Evolutionary conservation across 2,888 invertebrate genomes (phyloP), one percentile per base, ranked within the genome.

Genomic region (Drosophila kokeensis): DNA sequence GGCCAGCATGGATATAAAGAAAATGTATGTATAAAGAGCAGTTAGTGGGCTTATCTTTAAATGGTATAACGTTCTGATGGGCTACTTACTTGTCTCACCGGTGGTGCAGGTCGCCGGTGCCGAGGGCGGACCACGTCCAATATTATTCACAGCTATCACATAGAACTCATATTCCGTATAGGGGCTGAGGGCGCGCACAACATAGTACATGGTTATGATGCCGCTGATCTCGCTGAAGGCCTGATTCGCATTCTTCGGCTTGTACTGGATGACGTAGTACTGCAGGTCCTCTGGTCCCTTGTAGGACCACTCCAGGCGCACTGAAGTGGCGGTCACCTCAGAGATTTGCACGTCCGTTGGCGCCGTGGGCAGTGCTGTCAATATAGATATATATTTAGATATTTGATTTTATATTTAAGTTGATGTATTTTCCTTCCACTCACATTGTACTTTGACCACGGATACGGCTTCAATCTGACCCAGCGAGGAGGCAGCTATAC

Each of bases 161-260:
- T 96, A 97, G 95, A 99, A 97, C 93, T 99, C 98, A 94, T 99
- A 99, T 93, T 97, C 97, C 7, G 98, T 98, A 94, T 98, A 98
- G 1, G 99, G 98, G 76, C 97, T 97, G 72, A 99, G 94, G 83
- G 96, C 96, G 66, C 97, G 95, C 63, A 99, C 97, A 48, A 97
- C 97, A 94, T 98, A 98, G 94, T 97, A 98, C 95, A 97, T 97
- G 53, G 98, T 97, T 90, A 97, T 97, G 89, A 98, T 97, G 67
- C 98, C 98, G 71, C 97, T 97, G 91, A 98, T 98, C 93, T 98
- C 98, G 90, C 97, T 96, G 94, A 96, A 98, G 53, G 98, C 97
- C 94, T 95, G 95, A 93, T 97, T 97, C 63, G 98, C 97, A 93
- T 97, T 97, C 94, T 98, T 98, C 53, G 98, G 98, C 93, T 98